Evolutionary conservation across 2,113 vertebrate genomes (phyloP).

Genomic region (Canis aureus): DNA sequence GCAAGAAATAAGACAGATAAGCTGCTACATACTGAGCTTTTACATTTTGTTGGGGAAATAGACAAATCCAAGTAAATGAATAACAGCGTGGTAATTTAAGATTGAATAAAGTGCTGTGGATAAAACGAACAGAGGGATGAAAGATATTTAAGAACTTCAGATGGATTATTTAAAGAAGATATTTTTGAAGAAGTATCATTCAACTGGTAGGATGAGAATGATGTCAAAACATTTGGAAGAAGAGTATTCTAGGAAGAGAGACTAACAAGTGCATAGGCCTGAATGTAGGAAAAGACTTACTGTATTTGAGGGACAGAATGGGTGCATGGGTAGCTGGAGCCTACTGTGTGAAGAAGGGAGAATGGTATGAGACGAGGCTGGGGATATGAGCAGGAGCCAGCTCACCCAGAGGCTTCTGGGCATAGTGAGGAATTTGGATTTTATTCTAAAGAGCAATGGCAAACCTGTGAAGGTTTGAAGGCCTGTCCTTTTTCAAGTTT

Average conservation of each 20-base stretch:
- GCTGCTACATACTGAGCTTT: constrained; percentile 21
- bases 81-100: background rate
- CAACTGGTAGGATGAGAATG: background rate
- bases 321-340: background rate
- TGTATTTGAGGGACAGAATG: background rate
- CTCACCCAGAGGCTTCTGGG: background rate
- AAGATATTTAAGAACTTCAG: constrained; percentile 18
- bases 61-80: constrained; percentile 27
- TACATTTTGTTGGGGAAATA: constrained; percentile 13
- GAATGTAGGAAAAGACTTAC: background rate
- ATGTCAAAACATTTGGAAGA: background rate
- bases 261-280: background rate
- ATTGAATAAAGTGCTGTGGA: background rate
- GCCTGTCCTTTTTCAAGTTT: background rate
- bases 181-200: constrained; percentile 38
- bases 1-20: constrained; percentile 22
- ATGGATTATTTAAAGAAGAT: constrained; percentile 20
- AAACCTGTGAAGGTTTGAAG: constrained; percentile 15
- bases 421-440: background rate
- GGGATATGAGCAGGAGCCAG: background rate
- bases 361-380: background rate
- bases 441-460: background rate
- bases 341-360: background rate
- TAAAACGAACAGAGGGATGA: constrained; percentile 22
- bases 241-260: background rate